A percentile compares a stretch with the other conserved stretches of the same genome.
phyloP scores from a whole-genome alignment of 2,888 invertebrate genomes.

The Heliconius charithonia region DNA sequence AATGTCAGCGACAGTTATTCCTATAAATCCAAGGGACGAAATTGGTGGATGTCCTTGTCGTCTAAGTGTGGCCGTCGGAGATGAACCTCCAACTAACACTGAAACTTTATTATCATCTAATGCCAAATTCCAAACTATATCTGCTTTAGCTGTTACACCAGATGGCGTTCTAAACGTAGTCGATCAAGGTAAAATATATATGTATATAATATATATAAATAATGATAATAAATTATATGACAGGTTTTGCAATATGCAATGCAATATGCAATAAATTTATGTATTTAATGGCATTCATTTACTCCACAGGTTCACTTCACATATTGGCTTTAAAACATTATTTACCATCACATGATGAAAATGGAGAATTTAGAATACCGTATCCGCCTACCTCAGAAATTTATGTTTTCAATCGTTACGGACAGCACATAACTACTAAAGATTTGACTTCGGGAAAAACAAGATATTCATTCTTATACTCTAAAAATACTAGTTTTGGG shows the following conservation, averaged over 20 bases:
- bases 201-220: background rate
- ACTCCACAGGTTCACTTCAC: conserved; percentile 87
- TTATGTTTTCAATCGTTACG: conserved; percentile 96
- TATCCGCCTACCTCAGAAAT: conserved; percentile 97
- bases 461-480: conserved; percentile 97
- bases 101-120: conserved; percentile 95
- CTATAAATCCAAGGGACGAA: conserved; percentile 69
- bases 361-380: conserved; percentile 96
- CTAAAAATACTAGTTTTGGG: conserved; percentile 97
- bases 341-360: conserved; percentile 93
- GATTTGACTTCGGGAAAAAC: conserved; percentile 97
- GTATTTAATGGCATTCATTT: background rate
- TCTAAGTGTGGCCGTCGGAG: conserved; percentile 82
- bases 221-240: background rate
- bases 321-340: conserved; percentile 94
- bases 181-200: conserved; percentile 88
- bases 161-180: conserved; percentile 98
- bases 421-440: conserved; percentile 97
- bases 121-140: conserved; percentile 94
- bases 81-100: conserved; percentile 89
- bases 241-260: no score
- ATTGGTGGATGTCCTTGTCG: conserved; percentile 77
- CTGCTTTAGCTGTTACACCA: conserved; percentile 95
- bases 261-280: background rate
- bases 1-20: conserved; percentile 81